phyloP scores from a whole-genome alignment of 2,888 invertebrate species.

The Eristalis intricaria region DNA sequence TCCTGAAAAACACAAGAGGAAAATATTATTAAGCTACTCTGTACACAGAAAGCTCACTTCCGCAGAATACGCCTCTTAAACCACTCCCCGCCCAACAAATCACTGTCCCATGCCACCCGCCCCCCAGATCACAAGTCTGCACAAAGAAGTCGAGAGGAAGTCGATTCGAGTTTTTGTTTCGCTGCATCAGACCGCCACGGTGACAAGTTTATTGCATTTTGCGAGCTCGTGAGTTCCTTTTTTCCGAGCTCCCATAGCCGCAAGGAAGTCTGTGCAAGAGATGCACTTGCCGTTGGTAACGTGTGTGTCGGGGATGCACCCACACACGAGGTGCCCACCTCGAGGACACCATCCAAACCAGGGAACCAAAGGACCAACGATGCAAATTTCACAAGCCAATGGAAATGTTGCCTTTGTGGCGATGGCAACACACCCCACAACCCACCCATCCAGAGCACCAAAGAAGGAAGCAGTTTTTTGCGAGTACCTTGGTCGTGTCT shows the following conservation, averaged over 20 bases:
- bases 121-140: slow-evolving; percentile 6
- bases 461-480: neutral
- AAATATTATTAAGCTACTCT: neutral
- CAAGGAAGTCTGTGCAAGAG: slow-evolving; percentile 8
- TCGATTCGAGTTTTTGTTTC: slow-evolving; percentile 18
- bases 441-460: slow-evolving; percentile 1
- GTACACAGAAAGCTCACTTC: too few species aligned
- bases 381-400: slow-evolving; percentile 16
- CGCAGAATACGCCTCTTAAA: too few species aligned
- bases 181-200: slow-evolving; percentile 23
- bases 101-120: neutral
- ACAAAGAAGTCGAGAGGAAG: slow-evolving; percentile 19
- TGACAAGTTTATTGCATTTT: slow-evolving; percentile 57
- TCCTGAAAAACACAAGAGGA: slow-evolving; percentile 80
- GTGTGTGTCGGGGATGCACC: neutral
- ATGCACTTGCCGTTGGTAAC: slow-evolving; percentile 21
- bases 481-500: neutral
- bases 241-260: neutral
- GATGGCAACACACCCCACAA: neutral
- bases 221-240: neutral
- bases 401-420: neutral
- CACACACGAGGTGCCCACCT: neutral
- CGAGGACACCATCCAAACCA: neutral
- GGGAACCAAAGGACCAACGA: slow-evolving; percentile 13
- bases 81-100: neutral